Base-by-base conservation (phyloP, 2,888 invertebrate genomes). In the Aleiodes alternator region DNA sequence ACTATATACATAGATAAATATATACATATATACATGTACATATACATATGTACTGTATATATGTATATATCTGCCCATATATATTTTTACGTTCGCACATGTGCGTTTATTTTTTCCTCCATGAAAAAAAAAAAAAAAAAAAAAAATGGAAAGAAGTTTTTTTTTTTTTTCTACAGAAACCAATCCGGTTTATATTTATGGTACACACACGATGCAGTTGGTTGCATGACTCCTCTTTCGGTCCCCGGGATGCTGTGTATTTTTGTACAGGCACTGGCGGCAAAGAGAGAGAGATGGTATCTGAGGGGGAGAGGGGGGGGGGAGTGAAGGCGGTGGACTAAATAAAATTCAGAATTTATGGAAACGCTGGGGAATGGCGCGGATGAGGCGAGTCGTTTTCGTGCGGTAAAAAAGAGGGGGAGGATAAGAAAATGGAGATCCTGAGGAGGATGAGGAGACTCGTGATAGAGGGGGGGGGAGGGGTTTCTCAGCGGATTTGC, bases 341-440 rank as follows among this genome's bases (percentile, higher is more conserved):
- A 87, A 88, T 88, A 88, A 88, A 88, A 87, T 85, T 83, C 79
- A 84, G 84, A 87, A 87, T 88, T 88, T 88, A 88, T 88, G 87
- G 87, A 87, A 88, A 88, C 64, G 68, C 64, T 66, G 75, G 61
- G 55, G 56, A 61, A 38, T 64, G 59, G 43, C 31, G 14, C 43
- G 38, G 61, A 61, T 14, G 61, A 61, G 61, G 31, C 61, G 61
- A 38, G 34, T 31, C 16, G 57, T 29, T 31, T 12, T 38, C 29
- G 16, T 14, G 31, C 31, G 61, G 61, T 48, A 59, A 53, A 64
- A 73, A 71, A 69, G 29, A 38, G 61, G 9, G 57, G 14, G 56
- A 29, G 55, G 31, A 14, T 6, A 57, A 55, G 56, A 50, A 69
- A 34, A 57, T 12, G 29, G 55, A 64, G 11, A 43, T 31, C 55